Conservation (phyloP, 2,888 invertebrate species). For the Rhagium mordax region DNA sequence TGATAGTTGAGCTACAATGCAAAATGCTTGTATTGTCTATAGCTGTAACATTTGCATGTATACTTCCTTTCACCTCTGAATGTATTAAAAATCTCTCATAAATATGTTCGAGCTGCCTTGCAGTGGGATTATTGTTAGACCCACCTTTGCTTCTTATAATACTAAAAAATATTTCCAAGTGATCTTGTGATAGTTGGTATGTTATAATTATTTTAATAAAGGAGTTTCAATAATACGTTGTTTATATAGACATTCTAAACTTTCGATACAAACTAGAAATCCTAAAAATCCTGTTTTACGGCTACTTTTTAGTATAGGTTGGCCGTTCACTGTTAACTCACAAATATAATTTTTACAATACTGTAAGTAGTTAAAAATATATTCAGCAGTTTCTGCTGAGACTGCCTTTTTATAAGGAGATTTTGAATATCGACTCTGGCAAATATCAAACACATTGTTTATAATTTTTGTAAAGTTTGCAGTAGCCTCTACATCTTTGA, state of each 20-base stretch:
- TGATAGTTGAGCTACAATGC: background rate
- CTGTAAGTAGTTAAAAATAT: constrained; percentile 10
- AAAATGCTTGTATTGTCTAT: background rate
- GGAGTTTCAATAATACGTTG: too few species aligned
- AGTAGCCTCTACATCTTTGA: constrained; percentile 27
- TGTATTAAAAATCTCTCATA: background rate
- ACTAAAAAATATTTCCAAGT: too few species aligned
- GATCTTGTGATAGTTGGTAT: too few species aligned
- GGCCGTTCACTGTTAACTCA: too few species aligned
- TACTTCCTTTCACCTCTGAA: background rate
- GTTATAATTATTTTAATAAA: too few species aligned
- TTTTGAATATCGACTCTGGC: constrained; percentile 11
- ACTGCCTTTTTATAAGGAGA: constrained; percentile 24
- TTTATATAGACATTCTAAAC: too few species aligned
- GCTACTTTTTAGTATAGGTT: too few species aligned
- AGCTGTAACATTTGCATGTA: background rate
- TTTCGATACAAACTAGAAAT: too few species aligned
- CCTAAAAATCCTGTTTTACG: too few species aligned
- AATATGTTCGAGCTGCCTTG: background rate
- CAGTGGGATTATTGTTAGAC: background rate
- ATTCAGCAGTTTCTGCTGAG: background rate
- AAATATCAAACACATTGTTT: constrained; percentile 36
- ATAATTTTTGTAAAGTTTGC: constrained; percentile 28
- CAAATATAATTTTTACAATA: constrained; percentile 12
- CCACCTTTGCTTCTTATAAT: too few species aligned